Evolutionary conservation across 2,113 vertebrate species (phyloP).

Genomic region (Oceanites oceanicus): DNA sequence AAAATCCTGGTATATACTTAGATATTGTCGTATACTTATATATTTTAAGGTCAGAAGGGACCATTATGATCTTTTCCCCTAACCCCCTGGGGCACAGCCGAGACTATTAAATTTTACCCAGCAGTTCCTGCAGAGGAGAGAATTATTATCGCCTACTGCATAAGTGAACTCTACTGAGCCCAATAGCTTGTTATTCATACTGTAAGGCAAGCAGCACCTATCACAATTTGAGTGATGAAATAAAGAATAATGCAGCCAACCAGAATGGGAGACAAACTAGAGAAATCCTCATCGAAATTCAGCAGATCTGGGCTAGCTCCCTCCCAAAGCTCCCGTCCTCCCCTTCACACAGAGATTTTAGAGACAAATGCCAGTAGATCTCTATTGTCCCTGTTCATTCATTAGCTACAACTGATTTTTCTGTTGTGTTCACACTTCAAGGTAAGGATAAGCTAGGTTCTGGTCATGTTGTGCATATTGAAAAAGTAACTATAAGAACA

Average conservation of each 20-base stretch:
- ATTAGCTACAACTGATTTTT: slow-evolving; percentile 8
- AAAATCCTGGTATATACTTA: neutral
- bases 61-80: neutral
- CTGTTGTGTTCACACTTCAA: slow-evolving; percentile 9
- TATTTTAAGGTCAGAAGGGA: neutral
- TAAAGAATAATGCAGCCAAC: slow-evolving; percentile 68
- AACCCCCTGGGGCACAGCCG: neutral
- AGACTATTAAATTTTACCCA: slow-evolving; percentile 19
- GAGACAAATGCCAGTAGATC: slow-evolving; percentile 28
- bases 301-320: slow-evolving; percentile 5
- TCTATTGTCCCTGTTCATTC: slow-evolving; percentile 49
- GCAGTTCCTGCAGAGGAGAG: neutral
- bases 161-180: slow-evolving; percentile 46
- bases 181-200: slow-evolving; percentile 50
- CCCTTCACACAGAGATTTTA: slow-evolving; percentile 19
- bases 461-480: neutral
- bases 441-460: slow-evolving; percentile 12
- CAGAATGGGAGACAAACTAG: slow-evolving; percentile 35
- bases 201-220: slow-evolving; percentile 51
- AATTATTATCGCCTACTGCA: slow-evolving; percentile 35
- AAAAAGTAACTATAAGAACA: neutral
- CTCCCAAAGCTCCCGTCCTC: neutral
- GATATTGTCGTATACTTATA: neutral
- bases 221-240: slow-evolving; percentile 62
- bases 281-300: slow-evolving; percentile 58